Conservation (phyloP, 2,797 vertebrate genomes). For the Dendrocincla fuliginosa region DNA sequence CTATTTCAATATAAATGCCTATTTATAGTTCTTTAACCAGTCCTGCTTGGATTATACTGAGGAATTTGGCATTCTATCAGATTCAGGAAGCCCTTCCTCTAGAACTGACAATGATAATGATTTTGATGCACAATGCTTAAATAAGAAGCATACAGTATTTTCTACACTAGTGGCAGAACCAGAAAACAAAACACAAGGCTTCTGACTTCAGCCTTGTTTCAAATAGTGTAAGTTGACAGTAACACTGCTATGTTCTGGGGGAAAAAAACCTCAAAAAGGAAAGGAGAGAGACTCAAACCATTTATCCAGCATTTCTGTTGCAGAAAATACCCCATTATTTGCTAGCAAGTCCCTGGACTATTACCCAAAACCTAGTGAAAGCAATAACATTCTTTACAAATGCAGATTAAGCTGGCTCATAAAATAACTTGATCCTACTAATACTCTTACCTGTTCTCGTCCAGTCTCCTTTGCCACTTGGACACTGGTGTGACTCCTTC, state of each 20-base stretch:
- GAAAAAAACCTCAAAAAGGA: background rate
- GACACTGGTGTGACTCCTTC: background rate
- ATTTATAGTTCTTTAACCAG: background rate
- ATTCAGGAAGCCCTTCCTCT: background rate
- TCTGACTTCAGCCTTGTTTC: background rate
- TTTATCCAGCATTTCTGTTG: background rate
- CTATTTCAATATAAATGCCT: background rate
- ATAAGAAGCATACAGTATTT: background rate
- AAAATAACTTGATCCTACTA: background rate
- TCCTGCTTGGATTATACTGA: background rate
- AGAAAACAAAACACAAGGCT: background rate
- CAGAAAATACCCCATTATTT: background rate
- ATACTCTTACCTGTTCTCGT: conserved; percentile 80
- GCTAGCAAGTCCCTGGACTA: background rate
- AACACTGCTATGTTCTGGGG: background rate
- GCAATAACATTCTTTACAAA: background rate
- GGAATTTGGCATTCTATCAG: background rate
- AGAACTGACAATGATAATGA: background rate
- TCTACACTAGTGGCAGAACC: background rate
- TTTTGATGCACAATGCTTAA: background rate
- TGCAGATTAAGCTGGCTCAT: background rate
- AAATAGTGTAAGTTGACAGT: background rate
- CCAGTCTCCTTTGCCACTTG: conserved; percentile 77
- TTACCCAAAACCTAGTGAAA: background rate
- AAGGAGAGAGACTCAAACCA: background rate